A percentile compares a stretch with the other conserved stretches of the same genome.
These are phyloP conservation scores for Pipistrellus pipistrellus DNA, from an alignment of 2,797 vertebrate genomes.

Conservation along the genomic window DNA sequence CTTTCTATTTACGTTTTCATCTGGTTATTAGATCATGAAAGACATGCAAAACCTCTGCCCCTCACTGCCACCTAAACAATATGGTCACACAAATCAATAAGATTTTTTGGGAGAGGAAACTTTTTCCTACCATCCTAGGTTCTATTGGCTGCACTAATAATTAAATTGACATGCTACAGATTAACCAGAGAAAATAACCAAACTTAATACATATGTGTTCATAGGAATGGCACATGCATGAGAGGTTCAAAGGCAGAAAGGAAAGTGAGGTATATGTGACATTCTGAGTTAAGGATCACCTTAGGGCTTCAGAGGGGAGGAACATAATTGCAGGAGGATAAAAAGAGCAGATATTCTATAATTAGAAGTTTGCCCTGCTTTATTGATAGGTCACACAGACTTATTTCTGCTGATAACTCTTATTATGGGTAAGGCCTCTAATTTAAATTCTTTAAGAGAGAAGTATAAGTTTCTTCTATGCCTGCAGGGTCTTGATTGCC, in stretches of 20 bases:
- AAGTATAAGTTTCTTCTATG: neutral
- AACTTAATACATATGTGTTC: neutral
- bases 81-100: neutral
- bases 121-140: neutral
- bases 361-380: neutral
- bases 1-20: conserved; percentile 2
- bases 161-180: neutral
- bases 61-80: neutral
- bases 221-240: neutral
- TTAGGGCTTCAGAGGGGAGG: neutral
- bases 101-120: neutral
- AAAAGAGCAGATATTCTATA: neutral
- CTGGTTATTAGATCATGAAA: conserved; percentile 20
- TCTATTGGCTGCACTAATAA: neutral
- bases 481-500: neutral
- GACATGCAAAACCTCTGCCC: neutral
- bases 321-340: neutral
- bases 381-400: neutral
- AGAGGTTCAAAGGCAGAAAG: neutral
- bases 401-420: neutral
- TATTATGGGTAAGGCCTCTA: neutral
- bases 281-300: neutral
- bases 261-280: neutral
- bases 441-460: neutral
- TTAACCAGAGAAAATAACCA: neutral